phyloP scores from a whole-genome alignment of 2,113 vertebrate species.

The Embiotoca jacksoni region DNA sequence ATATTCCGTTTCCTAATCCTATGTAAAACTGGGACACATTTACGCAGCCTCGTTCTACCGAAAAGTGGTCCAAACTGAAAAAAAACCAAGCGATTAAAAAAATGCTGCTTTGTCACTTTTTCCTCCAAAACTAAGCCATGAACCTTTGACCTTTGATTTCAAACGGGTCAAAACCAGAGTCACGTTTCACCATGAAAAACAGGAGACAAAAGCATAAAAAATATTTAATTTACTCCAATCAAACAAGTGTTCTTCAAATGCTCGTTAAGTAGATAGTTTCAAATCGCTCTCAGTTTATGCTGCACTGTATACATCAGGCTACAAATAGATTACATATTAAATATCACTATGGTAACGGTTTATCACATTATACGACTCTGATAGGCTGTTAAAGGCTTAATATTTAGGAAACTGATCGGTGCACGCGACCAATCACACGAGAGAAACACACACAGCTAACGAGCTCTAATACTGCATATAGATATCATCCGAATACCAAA shows the following conservation, averaged over 20 bases:
- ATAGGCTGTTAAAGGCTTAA: conserved; percentile 54
- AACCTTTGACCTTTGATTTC: conserved; percentile 38
- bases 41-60: neutral
- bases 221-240: conserved; percentile 68
- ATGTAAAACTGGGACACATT: neutral
- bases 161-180: neutral
- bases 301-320: conserved; percentile 29
- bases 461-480: conserved; percentile 49
- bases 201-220: conserved; percentile 67
- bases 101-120: neutral
- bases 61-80: too few relatives aligned
- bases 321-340: conserved; percentile 44
- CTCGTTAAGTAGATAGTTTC: conserved; percentile 40
- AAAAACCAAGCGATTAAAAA: too few relatives aligned
- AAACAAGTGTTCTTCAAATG: conserved; percentile 46
- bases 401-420: conserved; percentile 50
- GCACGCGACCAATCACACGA: conserved; percentile 44
- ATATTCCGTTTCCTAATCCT: neutral
- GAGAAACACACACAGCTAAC: conserved; percentile 50
- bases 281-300: conserved; percentile 44
- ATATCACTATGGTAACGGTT: conserved; percentile 49
- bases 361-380: conserved; percentile 42
- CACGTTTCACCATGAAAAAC: conserved; percentile 51
- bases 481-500: conserved; percentile 56
- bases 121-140: conserved; percentile 12